These are phyloP conservation scores for Callithrix jacchus DNA, from an alignment of 2,113 vertebrate genomes.

Conservation along the genomic window DNA sequence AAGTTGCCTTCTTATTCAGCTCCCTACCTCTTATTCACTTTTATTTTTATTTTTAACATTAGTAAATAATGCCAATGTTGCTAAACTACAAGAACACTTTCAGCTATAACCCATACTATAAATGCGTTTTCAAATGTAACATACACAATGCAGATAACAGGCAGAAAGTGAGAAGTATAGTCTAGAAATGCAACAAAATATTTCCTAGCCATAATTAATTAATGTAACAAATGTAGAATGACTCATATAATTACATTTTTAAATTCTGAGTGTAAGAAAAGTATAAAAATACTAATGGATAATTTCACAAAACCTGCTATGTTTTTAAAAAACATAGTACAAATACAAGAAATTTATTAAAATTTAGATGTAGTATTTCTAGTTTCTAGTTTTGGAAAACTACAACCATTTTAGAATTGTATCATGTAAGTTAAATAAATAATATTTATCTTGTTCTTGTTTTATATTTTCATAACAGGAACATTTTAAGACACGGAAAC, in stretches of 20 bases:
- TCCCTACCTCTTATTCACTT: not conserved
- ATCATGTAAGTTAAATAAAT: not conserved
- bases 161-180: not conserved
- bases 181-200: conserved; percentile 20
- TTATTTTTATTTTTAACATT: conserved; percentile 38
- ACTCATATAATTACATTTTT: not conserved
- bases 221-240: not conserved
- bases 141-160: not conserved
- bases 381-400: conserved; percentile 4
- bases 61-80: conserved; percentile 24
- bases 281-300: not conserved
- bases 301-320: conserved; percentile 6
- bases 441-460: not conserved
- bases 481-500: not conserved
- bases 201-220: not conserved
- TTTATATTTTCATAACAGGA: not conserved
- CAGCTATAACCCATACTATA: not conserved
- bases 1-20: not conserved
- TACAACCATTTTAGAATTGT: not conserved
- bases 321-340: not conserved
- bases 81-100: conserved; percentile 36
- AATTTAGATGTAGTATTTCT: not conserved
- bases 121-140: conserved; percentile 16
- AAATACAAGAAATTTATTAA: not conserved
- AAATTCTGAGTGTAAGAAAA: not conserved